A percentile compares a stretch with the other conserved stretches of the same genome.
Evolutionary conservation across 2,113 vertebrate genomes (phyloP).

Genomic region (Myiozetetes cayanensis): DNA sequence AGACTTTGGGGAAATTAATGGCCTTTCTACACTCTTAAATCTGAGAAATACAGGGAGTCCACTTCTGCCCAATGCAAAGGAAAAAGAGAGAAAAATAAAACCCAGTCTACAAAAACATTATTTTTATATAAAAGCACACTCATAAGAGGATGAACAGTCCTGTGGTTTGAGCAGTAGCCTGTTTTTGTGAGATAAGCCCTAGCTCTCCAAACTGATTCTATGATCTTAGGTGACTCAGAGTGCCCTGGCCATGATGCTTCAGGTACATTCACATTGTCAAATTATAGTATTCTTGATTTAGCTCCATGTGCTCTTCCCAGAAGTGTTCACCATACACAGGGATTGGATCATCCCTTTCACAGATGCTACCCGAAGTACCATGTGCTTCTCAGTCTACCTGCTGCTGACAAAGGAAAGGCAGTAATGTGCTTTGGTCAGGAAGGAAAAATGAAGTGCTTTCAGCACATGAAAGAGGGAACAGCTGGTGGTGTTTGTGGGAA

Average conservation of each 20-base stretch:
- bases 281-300: background rate
- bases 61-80: background rate
- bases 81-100: background rate
- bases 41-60: background rate
- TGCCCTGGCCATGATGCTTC: background rate
- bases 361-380: background rate
- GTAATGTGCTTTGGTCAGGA: background rate
- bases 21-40: background rate
- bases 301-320: background rate
- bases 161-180: background rate
- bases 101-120: background rate
- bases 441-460: background rate
- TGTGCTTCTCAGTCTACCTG: background rate
- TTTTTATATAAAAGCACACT: background rate
- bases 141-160: background rate
- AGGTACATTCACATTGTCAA: accelerated
- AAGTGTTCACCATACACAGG: background rate
- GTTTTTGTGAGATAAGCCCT: background rate
- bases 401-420: background rate
- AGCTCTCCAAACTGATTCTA: background rate
- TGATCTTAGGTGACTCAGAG: background rate
- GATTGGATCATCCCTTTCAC: background rate
- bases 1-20: background rate
- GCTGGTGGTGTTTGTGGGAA: background rate
- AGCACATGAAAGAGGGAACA: background rate